Base-by-base conservation (phyloP, 2,797 vertebrate species). In the Streptopelia turtur region DNA sequence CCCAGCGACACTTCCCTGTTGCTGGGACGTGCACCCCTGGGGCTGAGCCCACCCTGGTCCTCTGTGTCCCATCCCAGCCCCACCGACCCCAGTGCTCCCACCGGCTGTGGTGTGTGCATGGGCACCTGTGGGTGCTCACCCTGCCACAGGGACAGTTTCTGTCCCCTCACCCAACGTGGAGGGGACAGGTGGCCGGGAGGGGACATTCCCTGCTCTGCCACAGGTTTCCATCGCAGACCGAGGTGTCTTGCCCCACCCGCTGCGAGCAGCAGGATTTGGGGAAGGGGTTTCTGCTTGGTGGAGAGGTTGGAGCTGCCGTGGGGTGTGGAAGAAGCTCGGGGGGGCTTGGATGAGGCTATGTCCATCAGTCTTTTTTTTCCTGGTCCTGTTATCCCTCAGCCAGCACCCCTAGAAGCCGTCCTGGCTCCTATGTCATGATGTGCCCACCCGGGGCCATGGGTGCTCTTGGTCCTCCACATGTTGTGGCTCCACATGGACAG, bases 61-160 rank as follows among this genome's bases (percentile, higher is more conserved):
- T 50, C 30, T 1, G 1, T 21, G 14, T 49, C 60, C 69, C 27
- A n/a, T 27, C 59, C 39, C 71, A 28, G 59, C 60, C 55, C 47
- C 71, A 4, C 37, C 1, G 1, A 24, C 30, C 6, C 37, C 78
- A 23, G 37, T 0, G 2, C 21, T 31, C 50, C 70, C 52, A 21
- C n/a, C 1, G 8, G 45, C 71, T 9, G 33, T 13, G 37, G 28
- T 41, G 41, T 45, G 10, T 20, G 22, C 2, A 4, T 25, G 65
- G 41, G 84, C 72, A 68, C 68, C 74, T 55, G 2, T 16, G 72
- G 79, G 60, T 33, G 72, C 84, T 66, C 55, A 0, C 31, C 20
- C 30, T 9, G 6, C 43, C 18, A 1, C 0, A 2, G 28, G 60
- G 35, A 12, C 0, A 6, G 16, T 30, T 64, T 41, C 27, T 53